phyloP scores from a whole-genome alignment of 2,113 vertebrate species.

The Protobothrops mucrosquamatus region DNA sequence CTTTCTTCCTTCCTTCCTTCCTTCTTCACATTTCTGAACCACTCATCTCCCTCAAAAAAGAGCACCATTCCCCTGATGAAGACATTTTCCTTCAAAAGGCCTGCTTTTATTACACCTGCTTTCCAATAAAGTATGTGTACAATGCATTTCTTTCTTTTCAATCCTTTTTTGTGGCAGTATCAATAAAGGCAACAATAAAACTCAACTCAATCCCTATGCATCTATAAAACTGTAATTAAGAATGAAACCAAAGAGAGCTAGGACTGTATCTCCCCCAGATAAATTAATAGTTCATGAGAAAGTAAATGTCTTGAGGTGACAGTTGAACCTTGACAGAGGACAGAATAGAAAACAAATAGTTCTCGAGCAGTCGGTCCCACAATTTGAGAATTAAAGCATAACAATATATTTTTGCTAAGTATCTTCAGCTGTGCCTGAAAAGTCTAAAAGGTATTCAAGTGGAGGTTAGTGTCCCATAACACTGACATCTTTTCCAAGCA shows the following conservation, averaged over 20 bases:
- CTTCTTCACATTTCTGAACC: background rate
- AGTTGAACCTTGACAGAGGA: background rate
- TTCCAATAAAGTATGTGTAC: background rate
- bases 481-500: background rate
- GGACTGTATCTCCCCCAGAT: background rate
- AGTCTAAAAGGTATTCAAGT: background rate
- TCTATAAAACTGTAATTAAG: background rate
- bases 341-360: background rate
- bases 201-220: background rate
- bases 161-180: background rate
- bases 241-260: background rate
- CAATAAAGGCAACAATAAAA: background rate
- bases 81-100: background rate
- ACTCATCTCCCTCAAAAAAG: background rate
- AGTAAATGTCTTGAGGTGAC: background rate
- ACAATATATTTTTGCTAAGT: background rate
- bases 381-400: background rate
- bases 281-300: background rate
- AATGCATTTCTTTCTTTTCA: background rate
- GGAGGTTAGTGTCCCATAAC: background rate
- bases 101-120: background rate
- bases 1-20: too few species aligned
- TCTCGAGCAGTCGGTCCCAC: background rate
- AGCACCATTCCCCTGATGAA: background rate
- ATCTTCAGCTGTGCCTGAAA: background rate